Percentiles rank a stretch among this genome's conserved stretches.
Evolutionary conservation across 2,888 invertebrate genomes (phyloP).

Genomic region (Physocephala rufipes): DNA sequence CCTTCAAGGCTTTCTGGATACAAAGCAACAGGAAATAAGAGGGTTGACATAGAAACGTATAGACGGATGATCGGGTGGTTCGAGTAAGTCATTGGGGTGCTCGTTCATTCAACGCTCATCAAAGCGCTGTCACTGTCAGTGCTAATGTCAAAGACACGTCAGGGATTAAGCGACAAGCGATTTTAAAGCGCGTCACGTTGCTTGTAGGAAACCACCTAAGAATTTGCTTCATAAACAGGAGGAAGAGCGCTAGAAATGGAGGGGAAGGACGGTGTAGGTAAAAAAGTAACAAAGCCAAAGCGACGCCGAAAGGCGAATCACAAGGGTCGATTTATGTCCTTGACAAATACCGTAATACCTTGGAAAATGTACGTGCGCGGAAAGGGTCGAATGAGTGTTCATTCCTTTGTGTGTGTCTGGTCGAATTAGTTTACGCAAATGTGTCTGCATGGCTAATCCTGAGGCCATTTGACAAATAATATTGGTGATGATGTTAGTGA

Average conservation of each 20-base stretch:
- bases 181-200: conserved; percentile 51
- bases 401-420: neutral
- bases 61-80: conserved; percentile 28
- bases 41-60: too few species aligned
- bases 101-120: conserved; percentile 52
- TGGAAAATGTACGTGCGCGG: neutral
- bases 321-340: conserved; percentile 54
- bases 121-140: conserved; percentile 66
- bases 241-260: conserved; percentile 14
- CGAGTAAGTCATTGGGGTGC: conserved; percentile 9
- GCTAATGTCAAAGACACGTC: conserved; percentile 63
- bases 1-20: conserved; percentile 8
- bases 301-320: conserved; percentile 51
- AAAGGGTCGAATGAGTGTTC: conserved; percentile 1
- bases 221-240: too few species aligned
- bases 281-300: conserved; percentile 16
- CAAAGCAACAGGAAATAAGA: conserved; percentile 33
- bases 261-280: conserved; percentile 23
- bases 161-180: conserved; percentile 61
- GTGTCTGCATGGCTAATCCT: neutral
- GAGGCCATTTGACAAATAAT: neutral
- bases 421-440: neutral
- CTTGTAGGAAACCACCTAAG: conserved; percentile 37
- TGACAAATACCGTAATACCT: conserved; percentile 50
- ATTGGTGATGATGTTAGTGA: too few species aligned